phyloP scores from a whole-genome alignment of 1,140 invertebrate genomes.

The Drosophila melanogaster region DNA sequence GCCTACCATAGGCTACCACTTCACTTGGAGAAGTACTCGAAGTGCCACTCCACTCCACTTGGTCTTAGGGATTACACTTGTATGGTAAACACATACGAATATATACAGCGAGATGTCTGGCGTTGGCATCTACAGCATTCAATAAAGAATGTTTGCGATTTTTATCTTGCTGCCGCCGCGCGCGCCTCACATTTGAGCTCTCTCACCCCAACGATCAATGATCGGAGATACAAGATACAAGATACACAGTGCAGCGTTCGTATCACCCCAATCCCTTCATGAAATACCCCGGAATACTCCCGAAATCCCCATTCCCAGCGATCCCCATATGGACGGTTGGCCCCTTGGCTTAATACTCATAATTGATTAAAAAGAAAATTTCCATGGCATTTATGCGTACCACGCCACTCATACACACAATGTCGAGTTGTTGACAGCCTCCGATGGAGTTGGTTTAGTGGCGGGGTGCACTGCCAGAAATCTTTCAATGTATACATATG shows the following conservation, averaged over 20 bases:
- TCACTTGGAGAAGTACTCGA: constrained; percentile 66
- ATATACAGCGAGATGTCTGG: constrained; percentile 18
- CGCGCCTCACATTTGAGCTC: constrained; percentile 41
- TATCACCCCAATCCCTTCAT: neutral
- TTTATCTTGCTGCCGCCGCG: constrained; percentile 60
- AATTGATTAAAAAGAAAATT: constrained; percentile 84
- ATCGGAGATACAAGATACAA: constrained; percentile 44
- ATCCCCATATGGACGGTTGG: constrained; percentile 26
- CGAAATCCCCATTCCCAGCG: neutral
- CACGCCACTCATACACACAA: constrained; percentile 79
- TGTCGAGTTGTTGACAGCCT: constrained; percentile 79
- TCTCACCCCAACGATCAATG: constrained; percentile 29
- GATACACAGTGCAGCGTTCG: constrained; percentile 11
- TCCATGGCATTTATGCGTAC: constrained; percentile 82
- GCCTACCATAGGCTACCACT: constrained; percentile 32
- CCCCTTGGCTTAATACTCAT: constrained; percentile 78
- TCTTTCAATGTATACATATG: no score
- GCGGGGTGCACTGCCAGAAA: constrained; percentile 10
- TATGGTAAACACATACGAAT: constrained; percentile 13
- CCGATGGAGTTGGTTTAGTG: constrained; percentile 8
- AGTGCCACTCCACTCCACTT: constrained; percentile 78
- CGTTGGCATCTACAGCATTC: constrained; percentile 80
- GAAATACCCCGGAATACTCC: no score
- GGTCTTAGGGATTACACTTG: constrained; percentile 47
- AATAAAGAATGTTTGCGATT: constrained; percentile 83